Evolutionary conservation across 2,113 vertebrate genomes (phyloP).

Genomic region (Isurus oxyrinchus): DNA sequence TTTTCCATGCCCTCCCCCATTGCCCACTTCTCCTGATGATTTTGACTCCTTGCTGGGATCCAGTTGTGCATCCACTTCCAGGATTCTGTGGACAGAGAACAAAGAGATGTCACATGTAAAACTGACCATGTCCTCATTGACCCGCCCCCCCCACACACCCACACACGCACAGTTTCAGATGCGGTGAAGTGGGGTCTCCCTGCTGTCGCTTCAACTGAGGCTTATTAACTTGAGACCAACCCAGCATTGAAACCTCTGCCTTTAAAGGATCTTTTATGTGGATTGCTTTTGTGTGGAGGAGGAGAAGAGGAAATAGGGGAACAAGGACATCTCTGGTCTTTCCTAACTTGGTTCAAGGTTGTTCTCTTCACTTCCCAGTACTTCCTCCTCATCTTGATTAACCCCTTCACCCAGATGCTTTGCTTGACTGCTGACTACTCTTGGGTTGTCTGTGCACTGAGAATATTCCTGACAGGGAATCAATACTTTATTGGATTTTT

Average conservation of each 20-base stretch:
- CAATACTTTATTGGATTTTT: background rate
- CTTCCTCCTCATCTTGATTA: background rate
- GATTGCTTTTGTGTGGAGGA: background rate
- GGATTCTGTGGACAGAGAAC: background rate
- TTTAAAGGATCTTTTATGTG: background rate
- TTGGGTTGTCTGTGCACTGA: background rate
- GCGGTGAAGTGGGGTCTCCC: no score
- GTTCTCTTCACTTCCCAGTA: background rate
- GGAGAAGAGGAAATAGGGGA: no score
- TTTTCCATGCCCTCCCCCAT: background rate
- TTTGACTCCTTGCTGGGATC: background rate
- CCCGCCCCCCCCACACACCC: background rate
- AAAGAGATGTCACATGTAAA: no score
- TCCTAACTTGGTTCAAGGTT: slow-evolving; percentile 35
- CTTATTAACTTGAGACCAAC: background rate
- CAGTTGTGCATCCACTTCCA: background rate
- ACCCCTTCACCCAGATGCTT: background rate
- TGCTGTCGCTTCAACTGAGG: background rate
- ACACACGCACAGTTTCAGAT: background rate
- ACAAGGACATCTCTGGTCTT: slow-evolving; percentile 19
- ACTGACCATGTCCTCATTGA: background rate
- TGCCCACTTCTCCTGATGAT: background rate
- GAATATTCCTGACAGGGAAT: background rate
- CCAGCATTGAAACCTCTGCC: background rate
- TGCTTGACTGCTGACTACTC: background rate